phyloP scores from a whole-genome alignment of 2,888 invertebrate species.

The Calameuta filiformis region DNA sequence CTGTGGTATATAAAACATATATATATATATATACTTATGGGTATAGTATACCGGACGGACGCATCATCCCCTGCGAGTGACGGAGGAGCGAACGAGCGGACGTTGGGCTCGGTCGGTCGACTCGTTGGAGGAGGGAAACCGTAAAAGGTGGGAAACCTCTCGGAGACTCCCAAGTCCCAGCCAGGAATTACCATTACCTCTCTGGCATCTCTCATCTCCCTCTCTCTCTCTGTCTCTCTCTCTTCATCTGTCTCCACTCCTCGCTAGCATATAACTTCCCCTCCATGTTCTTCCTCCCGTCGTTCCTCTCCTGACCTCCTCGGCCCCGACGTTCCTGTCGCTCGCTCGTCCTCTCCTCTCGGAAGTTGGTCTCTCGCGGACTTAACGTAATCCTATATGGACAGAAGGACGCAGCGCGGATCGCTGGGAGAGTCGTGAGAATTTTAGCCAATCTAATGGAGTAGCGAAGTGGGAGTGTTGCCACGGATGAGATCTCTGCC shows the following conservation, averaged over 20 bases:
- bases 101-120: conserved; percentile 27
- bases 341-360: background rate
- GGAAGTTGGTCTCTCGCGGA: conserved; percentile 4
- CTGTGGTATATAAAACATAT: background rate
- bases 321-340: background rate
- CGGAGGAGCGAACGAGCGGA: conserved; percentile 20
- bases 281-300: background rate
- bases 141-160: conserved; percentile 66
- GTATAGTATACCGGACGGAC: conserved; percentile 6
- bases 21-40: background rate
- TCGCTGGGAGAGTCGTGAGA: background rate
- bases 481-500: background rate
- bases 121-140: conserved; percentile 59
- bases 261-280: conserved; percentile 6
- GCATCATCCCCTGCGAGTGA: conserved; percentile 12
- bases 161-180: conserved; percentile 59
- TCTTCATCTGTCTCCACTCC: conserved; percentile 27
- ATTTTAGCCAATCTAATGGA: background rate
- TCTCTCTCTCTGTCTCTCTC: conserved; percentile 34
- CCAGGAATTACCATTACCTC: conserved; percentile 60
- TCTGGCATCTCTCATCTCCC: conserved; percentile 53
- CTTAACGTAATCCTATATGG: background rate
- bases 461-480: background rate
- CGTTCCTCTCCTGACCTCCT: background rate
- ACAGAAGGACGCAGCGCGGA: background rate